Base-by-base conservation (phyloP, 2,888 invertebrate species). In the Polydrusus tereticollis region DNA sequence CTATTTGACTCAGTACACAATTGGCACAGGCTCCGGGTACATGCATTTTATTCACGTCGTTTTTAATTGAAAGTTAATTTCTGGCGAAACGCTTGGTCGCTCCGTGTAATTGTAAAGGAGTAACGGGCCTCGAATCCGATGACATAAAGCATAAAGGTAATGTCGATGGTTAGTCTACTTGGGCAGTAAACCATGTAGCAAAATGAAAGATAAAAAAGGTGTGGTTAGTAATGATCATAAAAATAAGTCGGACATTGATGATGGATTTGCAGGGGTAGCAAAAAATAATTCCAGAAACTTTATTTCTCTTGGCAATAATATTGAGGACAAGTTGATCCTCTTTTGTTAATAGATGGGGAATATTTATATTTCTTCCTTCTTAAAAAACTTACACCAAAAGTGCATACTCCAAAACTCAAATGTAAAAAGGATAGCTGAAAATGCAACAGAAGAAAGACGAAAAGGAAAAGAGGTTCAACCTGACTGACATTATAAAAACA, bases 61-160 rank as follows among this genome's bases (percentile, higher is more conserved):
- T 74, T 72, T 74, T 72, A 74, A 74, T 74, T 74, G 74, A 74
- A 72, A 74, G 69, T 74, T 74, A 74, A 74, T 74, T 74, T 72
- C 70, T 60, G 47, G 70, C 33, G 73, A 70, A 70, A 70, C 73
- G 73, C 62, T 67, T 57, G 70, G 64, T 62, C 70, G 73, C 60
- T 64, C 73, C 57, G 47, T 62, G 70, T 74, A 74, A 74, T 74
- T 74, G 66, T 69, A 63, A 63, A 69, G 64, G 66, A 66, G 70
- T 62, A 58, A 62, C 66, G 65, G 65, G 36, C 47, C 41, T 69
- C 43, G 65, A 64, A 59, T 60, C 36, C 64, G 70, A 74, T 70
- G 73, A 74, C 73, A 74, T 74, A 74, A 67, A 70, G 20, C 38
- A 74, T 74, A 58, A 64, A 69, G 57, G 52, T 66, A 43, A 10